Percentiles rank a stretch among this genome's conserved stretches.
phyloP scores from a whole-genome alignment of 2,888 invertebrate species.

The Pharmacophagus antenor region DNA sequence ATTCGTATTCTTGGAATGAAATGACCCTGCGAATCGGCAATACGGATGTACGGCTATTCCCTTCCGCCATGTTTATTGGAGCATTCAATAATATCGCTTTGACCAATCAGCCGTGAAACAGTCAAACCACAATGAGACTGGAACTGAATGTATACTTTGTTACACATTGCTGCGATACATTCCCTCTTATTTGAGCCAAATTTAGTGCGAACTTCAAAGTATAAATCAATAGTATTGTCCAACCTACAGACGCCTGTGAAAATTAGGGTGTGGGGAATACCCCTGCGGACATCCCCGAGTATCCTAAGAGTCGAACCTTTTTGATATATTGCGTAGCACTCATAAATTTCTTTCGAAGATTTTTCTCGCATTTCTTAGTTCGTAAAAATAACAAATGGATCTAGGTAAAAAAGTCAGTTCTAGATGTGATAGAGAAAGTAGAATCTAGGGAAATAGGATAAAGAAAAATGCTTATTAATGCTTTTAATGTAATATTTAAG shows the following conservation, averaged over 20 bases:
- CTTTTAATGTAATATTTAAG: no score
- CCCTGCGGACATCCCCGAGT: not conserved
- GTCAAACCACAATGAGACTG: not conserved
- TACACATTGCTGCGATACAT: no score
- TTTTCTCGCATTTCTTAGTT: not conserved
- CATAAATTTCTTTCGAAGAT: not conserved
- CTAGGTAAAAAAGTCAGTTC: not conserved
- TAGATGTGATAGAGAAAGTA: no score
- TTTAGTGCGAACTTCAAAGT: not conserved
- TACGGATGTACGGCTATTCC: not conserved
- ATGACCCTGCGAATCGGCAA: not conserved
- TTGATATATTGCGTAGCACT: not conserved
- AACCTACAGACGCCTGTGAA: not conserved
- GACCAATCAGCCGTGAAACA: not conserved
- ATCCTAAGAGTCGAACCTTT: not conserved
- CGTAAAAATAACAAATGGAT: not conserved
- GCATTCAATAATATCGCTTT: not conserved
- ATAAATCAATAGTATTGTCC: slow-evolving; percentile 1
- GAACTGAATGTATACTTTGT: not conserved
- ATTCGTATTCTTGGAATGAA: not conserved
- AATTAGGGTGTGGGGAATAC: not conserved
- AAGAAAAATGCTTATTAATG: no score
- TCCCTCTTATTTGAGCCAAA: no score
- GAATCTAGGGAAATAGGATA: no score
- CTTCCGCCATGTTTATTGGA: not conserved